Conservation (phyloP, 2,888 invertebrate species). For the Homarus gammarus region DNA sequence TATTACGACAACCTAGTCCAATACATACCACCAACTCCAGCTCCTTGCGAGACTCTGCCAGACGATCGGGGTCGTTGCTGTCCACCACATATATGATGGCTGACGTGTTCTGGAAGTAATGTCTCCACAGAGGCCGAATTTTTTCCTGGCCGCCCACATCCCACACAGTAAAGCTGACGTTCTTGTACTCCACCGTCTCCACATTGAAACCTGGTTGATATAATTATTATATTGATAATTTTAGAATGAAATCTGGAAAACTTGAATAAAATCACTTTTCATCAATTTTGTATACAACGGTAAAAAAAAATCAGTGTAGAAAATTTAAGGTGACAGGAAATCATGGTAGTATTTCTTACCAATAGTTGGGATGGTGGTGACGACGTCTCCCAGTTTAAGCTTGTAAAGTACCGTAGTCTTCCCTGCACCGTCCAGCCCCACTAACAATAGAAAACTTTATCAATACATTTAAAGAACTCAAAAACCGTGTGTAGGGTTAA, state of each 20-base stretch:
- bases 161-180: slow-evolving; percentile 57
- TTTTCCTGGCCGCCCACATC: slow-evolving; percentile 59
- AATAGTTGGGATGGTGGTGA: slow-evolving; percentile 45
- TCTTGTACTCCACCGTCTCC: slow-evolving; percentile 67
- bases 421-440: slow-evolving; percentile 55
- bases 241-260: too few species aligned
- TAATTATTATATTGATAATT: too few species aligned
- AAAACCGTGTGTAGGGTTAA: too few species aligned
- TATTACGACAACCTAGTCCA: neutral
- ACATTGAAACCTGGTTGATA: slow-evolving; percentile 54
- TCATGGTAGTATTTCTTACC: slow-evolving; percentile 10
- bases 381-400: slow-evolving; percentile 46
- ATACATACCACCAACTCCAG: slow-evolving; percentile 7
- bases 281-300: neutral
- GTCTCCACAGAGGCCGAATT: slow-evolving; percentile 55
- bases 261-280: too few species aligned
- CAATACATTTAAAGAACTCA: too few species aligned
- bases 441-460: neutral
- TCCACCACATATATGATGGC: slow-evolving; percentile 57
- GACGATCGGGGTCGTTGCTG: slow-evolving; percentile 19
- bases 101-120: slow-evolving; percentile 54
- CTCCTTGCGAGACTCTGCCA: slow-evolving; percentile 36
- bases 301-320: too few species aligned
- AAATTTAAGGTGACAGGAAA: neutral
- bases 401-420: slow-evolving; percentile 59